phyloP scores from a whole-genome alignment of 1,140 invertebrate genomes.

The Eufriesea mexicana region DNA sequence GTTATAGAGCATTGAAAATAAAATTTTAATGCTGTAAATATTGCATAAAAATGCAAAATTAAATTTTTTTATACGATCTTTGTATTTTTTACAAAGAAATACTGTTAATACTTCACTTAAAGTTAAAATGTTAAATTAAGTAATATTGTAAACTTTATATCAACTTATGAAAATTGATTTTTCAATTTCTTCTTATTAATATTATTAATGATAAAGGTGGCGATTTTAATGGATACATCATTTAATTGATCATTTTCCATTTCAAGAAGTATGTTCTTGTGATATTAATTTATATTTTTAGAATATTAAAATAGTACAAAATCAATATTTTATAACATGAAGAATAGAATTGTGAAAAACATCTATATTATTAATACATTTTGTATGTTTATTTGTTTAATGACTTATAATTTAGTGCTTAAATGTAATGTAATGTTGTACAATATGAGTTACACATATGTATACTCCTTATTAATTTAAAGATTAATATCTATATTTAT shows the following conservation, averaged over 20 bases:
- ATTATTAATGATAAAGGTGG: not conserved
- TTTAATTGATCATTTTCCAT: not conserved
- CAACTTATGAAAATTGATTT: not conserved
- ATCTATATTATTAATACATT: not conserved
- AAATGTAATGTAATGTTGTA: conserved; percentile 29
- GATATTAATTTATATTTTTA: conserved; percentile 25
- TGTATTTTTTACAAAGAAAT: conserved; percentile 12
- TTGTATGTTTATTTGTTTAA: conserved; percentile 11
- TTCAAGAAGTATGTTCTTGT: conserved; percentile 18
- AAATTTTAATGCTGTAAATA: conserved; percentile 6
- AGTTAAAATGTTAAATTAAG: not conserved
- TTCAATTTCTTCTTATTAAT: not conserved
- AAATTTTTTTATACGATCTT: conserved; percentile 5
- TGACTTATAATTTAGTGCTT: not conserved
- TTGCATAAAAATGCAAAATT: not conserved
- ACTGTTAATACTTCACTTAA: not conserved
- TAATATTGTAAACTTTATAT: not conserved
- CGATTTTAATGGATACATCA: not conserved
- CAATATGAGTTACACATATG: not conserved
- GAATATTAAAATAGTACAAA: conserved; percentile 32
- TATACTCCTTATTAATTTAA: conserved; percentile 27
- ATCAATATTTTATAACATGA: conserved; percentile 30
- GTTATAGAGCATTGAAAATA: not conserved
- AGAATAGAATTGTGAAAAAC: conserved; percentile 4
- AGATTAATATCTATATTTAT: conserved; percentile 27